These are phyloP conservation scores for Stegostoma tigrinum DNA, from an alignment of 2,113 vertebrate genomes.

Conservation along the genomic window DNA sequence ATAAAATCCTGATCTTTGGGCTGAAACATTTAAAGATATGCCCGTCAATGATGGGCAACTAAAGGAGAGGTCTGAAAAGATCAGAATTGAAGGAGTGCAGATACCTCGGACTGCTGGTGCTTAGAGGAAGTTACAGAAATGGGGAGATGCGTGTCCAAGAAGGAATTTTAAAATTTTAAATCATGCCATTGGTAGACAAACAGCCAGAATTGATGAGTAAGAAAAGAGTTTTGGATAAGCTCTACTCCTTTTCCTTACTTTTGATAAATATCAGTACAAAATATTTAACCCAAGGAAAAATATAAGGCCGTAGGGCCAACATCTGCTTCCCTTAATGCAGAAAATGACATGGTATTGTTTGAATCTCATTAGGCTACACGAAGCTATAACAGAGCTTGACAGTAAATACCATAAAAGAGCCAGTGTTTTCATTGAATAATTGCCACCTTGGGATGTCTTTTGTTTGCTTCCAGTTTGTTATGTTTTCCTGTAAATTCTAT, in stretches of 20 bases:
- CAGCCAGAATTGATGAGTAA: background rate
- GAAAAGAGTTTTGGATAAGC: background rate
- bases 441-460: slow-evolving; percentile 12
- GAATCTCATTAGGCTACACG: background rate
- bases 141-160: background rate
- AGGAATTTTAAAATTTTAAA: background rate
- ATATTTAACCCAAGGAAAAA: background rate
- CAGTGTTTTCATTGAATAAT: slow-evolving; percentile 35
- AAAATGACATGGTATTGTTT: slow-evolving; percentile 14
- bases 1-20: background rate
- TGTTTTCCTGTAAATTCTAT: background rate
- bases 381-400: slow-evolving; percentile 1
- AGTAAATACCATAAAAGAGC: slow-evolving; percentile 31
- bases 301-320: background rate
- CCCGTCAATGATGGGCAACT: background rate
- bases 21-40: background rate
- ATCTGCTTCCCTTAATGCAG: background rate
- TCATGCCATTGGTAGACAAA: background rate
- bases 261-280: background rate
- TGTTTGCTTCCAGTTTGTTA: slow-evolving; percentile 15
- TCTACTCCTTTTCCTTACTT: background rate
- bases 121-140: background rate
- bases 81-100: background rate
- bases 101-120: too few relatives aligned
- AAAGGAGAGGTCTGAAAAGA: background rate